Evolutionary conservation across 2,888 invertebrate species (phyloP), one percentile per base, ranked within the genome.

Genomic region (Apoda limacodes): DNA sequence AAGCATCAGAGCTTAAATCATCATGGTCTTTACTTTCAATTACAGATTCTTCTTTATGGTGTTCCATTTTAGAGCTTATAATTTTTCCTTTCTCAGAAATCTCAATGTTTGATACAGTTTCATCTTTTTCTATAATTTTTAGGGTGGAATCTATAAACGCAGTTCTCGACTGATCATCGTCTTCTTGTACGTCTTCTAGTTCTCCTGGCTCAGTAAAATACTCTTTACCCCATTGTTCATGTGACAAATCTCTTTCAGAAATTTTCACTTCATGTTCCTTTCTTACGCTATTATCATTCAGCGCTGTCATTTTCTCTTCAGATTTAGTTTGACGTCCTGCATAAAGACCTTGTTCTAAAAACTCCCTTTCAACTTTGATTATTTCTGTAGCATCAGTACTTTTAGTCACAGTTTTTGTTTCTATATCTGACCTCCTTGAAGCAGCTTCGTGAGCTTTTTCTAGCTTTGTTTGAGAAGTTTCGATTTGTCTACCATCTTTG

Each of bases 211-310:
- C 74, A 7, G 76, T 78, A 35, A 82, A 82, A 50, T 82, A 82
- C 59, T 82, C 82, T 47, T 80, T 81, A 4, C 82, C 82, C 82
- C 82, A 82, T 38, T 81, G 80, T 40, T 82, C 82, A 49, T 81
- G 80, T 4, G 69, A 80, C 38, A 82, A 45, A 45, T 82, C 82
- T 45, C 82, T 58, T 55, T 82, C 82, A 2, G 82, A 82, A 42
- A 81, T 81, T 57, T 81, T 82, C 1, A 82, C 57, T 52, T 82
- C 82, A 32, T 80, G 67, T 41, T 72, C 72, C 43, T 75, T 82
- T 40, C 75, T 78, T 2, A 69, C 50, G 4, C 68, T 75, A 40
- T 78, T 82, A 39, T 82, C 82, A 56, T 71, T 82, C 0, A 82
- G 47, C 3, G 82, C 70, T 19, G 81, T 81, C 67, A 81, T 78